Evolutionary conservation across 2,113 vertebrate species (phyloP), one percentile per base, ranked within the genome.

Genomic region (Festucalex cinctus): DNA sequence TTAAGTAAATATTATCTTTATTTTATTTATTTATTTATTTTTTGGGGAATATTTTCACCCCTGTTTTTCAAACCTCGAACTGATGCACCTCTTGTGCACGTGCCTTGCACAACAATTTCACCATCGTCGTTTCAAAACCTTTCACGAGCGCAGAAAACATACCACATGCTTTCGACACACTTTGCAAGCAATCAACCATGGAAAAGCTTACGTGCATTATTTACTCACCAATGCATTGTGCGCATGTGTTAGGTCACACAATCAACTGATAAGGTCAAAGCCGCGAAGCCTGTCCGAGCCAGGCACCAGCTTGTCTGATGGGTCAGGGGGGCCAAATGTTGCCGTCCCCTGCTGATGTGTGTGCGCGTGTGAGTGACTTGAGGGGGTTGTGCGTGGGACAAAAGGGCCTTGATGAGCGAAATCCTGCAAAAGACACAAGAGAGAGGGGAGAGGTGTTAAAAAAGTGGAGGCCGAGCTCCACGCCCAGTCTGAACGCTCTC

Each of bases 391-490:
- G 81, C 71, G 79, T 83, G 78, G 84, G 89, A 91, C 89, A 91
- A 91, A 91, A 90, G 88, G 35, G 87, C 86, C 79, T 87, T 85
- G 83, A 91, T 87, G 70, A 90, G 77, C 77, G 83, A 89, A 90
- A 84, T 75, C 82, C 84, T 88, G 86, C 90, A 92, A 90, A 89
- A 91, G 89, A 88, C 78, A 78, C 78, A n/a, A 62, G 73, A 75
- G 57, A 20, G 75, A 86, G 71, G 20, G 0, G 20, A 22, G 79
- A 92, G 88, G 92, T 90, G 92, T 92, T 76, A 86, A 80, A 91
- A 88, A 74, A 82, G 82, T 66, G 63, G 61, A 83, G 76, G 79
- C 75, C 71, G 61, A 78, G 62, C 66, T 67, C 62, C 82, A 89
- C 82, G 79, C 82, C 82, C 83, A 62, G 82, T 90, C 89, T 89